Base-by-base conservation (phyloP, 2,888 invertebrate species). In the Hipparchia semele region DNA sequence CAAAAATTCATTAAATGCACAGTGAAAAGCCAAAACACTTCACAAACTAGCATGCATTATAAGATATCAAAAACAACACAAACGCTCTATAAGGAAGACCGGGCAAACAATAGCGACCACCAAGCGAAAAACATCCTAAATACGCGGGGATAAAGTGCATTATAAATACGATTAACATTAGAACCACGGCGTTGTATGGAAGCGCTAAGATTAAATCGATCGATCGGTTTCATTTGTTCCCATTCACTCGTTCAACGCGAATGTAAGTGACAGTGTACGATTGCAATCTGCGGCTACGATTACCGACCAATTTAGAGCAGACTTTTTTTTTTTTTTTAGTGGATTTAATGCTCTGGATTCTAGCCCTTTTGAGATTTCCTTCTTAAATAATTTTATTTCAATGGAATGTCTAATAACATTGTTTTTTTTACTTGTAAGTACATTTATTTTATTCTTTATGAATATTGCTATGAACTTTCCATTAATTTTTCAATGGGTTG, bases 11-110 rank as follows among this genome's bases (percentile, higher is more conserved):
- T 73, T 76, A 77, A 76, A 79, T 76, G 77, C 78, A 73, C 79
- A 82, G 83, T 71, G 68, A 77, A 75, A 87, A 84, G 83, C 84
- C 83, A 84, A 86, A 88, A 88, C 86, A 87, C 82, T 86, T 83
- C 84, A 80, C 85, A 82, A 80, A 79, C 77, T 75, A 80, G 75
- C 75, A 83, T 83, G 80, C 79, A 80, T 23, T 82, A 79, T 80
- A 82, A 80, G 82, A 80, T 79, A 73, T 73, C 69, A 79, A 68
- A 74, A 74, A 76, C 72, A 74, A 68, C 66, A 77, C 73, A 77
- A 80, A 77, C 79, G 79, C 77, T 77, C 79, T 78, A 79, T 80
- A 80, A 78, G 83, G 82, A 84, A 85, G 80, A 86, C 81, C 80
- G 83, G 84, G 86, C 83, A 86, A 84, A 87, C 77, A 80, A 87